Base-by-base conservation (phyloP, 2,888 invertebrate genomes). In the Philereme vetulata region DNA sequence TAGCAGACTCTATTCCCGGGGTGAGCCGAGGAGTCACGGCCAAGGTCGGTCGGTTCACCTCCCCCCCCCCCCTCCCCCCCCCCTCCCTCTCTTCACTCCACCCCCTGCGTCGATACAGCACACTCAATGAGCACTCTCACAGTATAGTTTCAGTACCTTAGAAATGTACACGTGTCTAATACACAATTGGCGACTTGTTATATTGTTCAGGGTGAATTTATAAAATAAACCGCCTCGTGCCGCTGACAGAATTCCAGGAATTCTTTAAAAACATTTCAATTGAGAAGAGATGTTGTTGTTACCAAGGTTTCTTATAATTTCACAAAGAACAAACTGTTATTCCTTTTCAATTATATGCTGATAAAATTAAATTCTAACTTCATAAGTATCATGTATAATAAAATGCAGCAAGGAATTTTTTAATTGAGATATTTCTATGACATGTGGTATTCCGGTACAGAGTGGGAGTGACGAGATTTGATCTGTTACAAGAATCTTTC, bases 11-110 rank as follows among this genome's bases (percentile, higher is more conserved):
- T 65, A 36, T 9, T 54, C 58, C 74, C 77, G 76, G 76, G 81
- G 85, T 67, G 73, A 68, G 56, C 67, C 69, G 68, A 76, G 74
- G 81, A 90, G 91, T 92, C 92, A 91, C 86, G 91, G 91, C 89
- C 91, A 91, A 92, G 91, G 91, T 91, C 90, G 82, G 82, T 76
- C 81, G 82, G 77, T 70, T 72, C 70, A 70, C 70, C 72, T 65
- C 74, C 69, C 60, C 60, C 64, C 64, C 64, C 62, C 57, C 38
- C 48, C 62, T 58, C 58, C 67, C 66, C 65, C 64, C 70, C 66
- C 67, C 66, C 65, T 63, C 70, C 66, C 71, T 62, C 64, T 1
- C 21, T 21, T 21, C 70, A 60, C 65, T 67, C 66, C 72, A 59
- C 69, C 69, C 68, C 56, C 74, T 68, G 71, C 76, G 77, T 78